phyloP scores from a whole-genome alignment of 2,797 vertebrate species.

The Gorsachius magnificus region DNA sequence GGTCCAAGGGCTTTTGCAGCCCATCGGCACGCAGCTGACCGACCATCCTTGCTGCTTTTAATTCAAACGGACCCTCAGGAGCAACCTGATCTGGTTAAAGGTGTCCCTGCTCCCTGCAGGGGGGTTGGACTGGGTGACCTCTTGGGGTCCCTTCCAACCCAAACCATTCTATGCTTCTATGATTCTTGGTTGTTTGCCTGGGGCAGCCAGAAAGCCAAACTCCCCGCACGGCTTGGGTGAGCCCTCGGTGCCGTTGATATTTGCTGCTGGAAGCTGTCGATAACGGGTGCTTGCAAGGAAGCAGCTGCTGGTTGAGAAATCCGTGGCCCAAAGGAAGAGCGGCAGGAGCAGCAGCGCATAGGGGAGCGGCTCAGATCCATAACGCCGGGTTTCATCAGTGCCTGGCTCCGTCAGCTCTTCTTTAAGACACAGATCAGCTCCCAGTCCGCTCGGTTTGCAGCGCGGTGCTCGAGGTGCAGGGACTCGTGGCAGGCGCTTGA shows the following conservation, averaged over 20 bases:
- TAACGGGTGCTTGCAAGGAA: neutral
- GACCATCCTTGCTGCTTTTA: neutral
- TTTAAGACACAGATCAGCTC: neutral
- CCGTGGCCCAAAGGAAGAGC: neutral
- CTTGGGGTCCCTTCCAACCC: too few species aligned
- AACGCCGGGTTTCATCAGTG: neutral
- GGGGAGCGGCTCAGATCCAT: accelerated
- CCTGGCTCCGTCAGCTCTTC: accelerated
- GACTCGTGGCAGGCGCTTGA: neutral
- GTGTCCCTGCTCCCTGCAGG: too few species aligned
- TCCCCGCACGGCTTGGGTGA: neutral
- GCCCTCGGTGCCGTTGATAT: neutral
- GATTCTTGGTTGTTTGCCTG: neutral
- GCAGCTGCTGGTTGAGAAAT: neutral
- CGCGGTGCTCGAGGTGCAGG: accelerated
- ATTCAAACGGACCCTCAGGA: neutral
- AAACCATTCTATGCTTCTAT: too few species aligned
- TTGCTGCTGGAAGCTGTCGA: neutral
- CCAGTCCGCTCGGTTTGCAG: neutral
- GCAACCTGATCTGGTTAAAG: too few species aligned
- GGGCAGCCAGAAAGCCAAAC: neutral
- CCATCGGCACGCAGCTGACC: neutral
- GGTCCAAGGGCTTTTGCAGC: neutral
- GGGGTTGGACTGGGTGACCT: too few species aligned
- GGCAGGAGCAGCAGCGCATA: neutral